Conservation (phyloP, 2,797 vertebrate genomes). For the Falco columbarius region DNA sequence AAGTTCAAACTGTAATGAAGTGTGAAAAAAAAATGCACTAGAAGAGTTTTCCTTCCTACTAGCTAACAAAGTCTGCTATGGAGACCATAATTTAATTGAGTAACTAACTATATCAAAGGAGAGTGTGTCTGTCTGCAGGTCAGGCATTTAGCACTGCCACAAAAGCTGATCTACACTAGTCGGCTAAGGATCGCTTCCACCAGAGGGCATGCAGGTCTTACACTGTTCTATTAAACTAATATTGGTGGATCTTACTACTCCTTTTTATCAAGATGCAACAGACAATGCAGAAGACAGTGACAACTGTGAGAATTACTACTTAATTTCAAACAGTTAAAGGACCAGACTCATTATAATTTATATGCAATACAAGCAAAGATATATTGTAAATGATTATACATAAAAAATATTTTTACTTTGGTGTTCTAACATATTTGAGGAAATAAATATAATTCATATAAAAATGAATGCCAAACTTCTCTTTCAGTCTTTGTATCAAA, state of each 20-base stretch:
- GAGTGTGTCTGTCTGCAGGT: not conserved
- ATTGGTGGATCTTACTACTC: not conserved
- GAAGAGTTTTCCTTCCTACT: not conserved
- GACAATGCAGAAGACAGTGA: not conserved
- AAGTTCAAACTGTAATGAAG: not conserved
- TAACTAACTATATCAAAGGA: not conserved
- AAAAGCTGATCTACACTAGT: not conserved
- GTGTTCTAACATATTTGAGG: not conserved
- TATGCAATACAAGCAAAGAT: not conserved
- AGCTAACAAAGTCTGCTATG: not conserved
- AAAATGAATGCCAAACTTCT: not conserved
- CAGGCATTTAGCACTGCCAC: not conserved
- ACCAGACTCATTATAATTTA: not conserved
- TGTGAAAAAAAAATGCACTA: not conserved
- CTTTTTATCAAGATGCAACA: not conserved
- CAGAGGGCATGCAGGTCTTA: slow-evolving; percentile 64
- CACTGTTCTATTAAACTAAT: not conserved
- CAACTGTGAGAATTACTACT: not conserved
- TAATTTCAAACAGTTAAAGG: not conserved
- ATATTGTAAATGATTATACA: not conserved
- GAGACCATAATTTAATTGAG: not conserved
- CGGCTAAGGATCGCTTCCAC: slow-evolving; percentile 37
- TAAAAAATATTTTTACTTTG: not conserved
- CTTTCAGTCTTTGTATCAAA: not conserved
- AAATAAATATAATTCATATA: not conserved